These are phyloP conservation scores for Nannobrachium achirus DNA, from an alignment of 2,113 vertebrate genomes.

Conservation along the genomic window DNA sequence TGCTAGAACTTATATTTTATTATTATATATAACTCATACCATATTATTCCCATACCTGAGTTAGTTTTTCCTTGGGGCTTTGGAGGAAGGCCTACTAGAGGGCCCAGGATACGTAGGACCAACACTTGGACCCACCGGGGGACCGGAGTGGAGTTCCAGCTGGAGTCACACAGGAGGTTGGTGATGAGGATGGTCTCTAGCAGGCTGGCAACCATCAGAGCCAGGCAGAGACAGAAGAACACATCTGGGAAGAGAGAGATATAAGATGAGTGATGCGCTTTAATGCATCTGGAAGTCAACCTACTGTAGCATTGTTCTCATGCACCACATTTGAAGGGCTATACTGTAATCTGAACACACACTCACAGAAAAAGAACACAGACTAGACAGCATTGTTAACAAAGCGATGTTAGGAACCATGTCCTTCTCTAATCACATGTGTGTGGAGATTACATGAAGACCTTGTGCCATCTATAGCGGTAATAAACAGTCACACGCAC, in stretches of 20 bases:
- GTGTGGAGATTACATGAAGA: too few relatives aligned
- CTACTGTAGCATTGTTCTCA: too few relatives aligned
- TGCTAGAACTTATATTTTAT: background rate
- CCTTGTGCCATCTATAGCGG: too few relatives aligned
- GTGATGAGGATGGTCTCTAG: constrained; percentile 75
- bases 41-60: constrained; percentile 32
- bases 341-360: too few relatives aligned
- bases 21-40: background rate
- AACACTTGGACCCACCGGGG: constrained; percentile 65
- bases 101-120: constrained; percentile 55
- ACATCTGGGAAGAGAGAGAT: constrained; percentile 56
- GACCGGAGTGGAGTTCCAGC: constrained; percentile 28
- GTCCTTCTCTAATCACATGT: too few relatives aligned
- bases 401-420: too few relatives aligned
- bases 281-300: too few relatives aligned
- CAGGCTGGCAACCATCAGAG: constrained; percentile 77
- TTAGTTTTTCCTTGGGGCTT: constrained; percentile 20
- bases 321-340: too few relatives aligned
- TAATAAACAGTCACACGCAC: too few relatives aligned
- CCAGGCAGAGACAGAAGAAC: constrained; percentile 73
- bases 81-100: constrained; percentile 48
- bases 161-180: constrained; percentile 59
- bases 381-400: too few relatives aligned
- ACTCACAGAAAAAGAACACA: too few relatives aligned
- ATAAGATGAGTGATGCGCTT: background rate